phyloP scores from a whole-genome alignment of 2,113 vertebrate genomes.

The Pteropus alecto region DNA sequence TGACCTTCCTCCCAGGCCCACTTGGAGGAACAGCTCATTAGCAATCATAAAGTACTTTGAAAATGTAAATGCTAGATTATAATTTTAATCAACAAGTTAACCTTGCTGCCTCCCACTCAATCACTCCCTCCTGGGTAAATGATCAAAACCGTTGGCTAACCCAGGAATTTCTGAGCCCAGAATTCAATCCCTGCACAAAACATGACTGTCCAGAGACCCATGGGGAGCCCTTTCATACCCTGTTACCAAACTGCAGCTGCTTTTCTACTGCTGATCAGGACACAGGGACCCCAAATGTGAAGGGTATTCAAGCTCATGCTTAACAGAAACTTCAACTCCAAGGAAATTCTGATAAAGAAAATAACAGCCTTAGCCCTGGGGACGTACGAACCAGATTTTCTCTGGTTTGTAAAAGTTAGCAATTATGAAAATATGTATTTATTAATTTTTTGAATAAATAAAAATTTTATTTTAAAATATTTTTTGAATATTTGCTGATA shows the following conservation, averaged over 20 bases:
- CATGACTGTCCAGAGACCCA: neutral
- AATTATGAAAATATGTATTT: neutral
- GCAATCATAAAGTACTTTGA: constrained; percentile 40
- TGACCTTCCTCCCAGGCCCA: neutral
- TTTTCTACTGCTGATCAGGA: neutral
- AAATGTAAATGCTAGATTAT: constrained; percentile 53
- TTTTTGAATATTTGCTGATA: no score
- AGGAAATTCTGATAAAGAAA: constrained; percentile 22
- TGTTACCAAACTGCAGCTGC: neutral
- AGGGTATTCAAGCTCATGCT: neutral
- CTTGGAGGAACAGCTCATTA: constrained; percentile 42
- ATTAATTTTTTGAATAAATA: neutral
- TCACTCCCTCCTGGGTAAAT: neutral
- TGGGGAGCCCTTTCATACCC: neutral
- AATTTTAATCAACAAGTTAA: constrained; percentile 60
- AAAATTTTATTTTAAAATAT: no score
- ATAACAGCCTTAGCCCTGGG: neutral
- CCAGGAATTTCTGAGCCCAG: neutral
- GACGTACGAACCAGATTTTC: neutral
- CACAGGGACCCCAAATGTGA: neutral
- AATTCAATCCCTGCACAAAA: neutral
- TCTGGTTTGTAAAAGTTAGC: neutral
- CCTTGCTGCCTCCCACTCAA: constrained; percentile 16
- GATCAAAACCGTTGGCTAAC: constrained; percentile 19
- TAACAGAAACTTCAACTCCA: neutral